These are phyloP conservation scores for Diprion similis DNA, from an alignment of 1,140 invertebrate species.

Conservation along the genomic window DNA sequence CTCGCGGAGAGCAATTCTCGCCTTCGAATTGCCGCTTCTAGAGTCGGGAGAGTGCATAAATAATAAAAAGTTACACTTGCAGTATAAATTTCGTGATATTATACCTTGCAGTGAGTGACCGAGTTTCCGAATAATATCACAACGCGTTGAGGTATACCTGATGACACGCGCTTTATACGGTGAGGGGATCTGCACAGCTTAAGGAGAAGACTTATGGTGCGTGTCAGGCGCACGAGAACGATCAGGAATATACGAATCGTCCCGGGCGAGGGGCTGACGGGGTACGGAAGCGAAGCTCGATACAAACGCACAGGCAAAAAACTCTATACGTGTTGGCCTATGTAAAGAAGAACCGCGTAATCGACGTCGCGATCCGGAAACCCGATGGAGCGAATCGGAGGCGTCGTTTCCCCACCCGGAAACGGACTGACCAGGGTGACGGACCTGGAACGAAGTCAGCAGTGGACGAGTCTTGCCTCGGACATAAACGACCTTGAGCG, in stretches of 20 bases:
- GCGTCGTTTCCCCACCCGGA: background rate
- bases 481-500: conserved; percentile 47
- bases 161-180: too few species aligned
- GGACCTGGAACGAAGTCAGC: conserved; percentile 36
- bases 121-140: background rate
- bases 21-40: background rate
- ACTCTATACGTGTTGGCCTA: too few species aligned
- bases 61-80: too few species aligned
- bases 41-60: too few species aligned
- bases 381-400: background rate
- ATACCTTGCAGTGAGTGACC: too few species aligned
- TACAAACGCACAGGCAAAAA: too few species aligned
- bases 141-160: background rate
- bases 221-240: too few species aligned
- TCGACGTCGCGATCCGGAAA: too few species aligned
- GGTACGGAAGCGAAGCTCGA: background rate
- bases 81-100: too few species aligned
- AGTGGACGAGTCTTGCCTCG: conserved; percentile 39
- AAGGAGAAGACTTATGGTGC: background rate
- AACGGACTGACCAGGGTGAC: conserved; percentile 28
- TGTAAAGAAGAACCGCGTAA: background rate
- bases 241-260: background rate
- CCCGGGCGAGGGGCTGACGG: background rate
- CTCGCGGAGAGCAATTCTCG: background rate
- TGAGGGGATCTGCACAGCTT: background rate